Evolutionary conservation across 2,888 invertebrate genomes (phyloP).

Genomic region (Eudasyphora cyanicolor): DNA sequence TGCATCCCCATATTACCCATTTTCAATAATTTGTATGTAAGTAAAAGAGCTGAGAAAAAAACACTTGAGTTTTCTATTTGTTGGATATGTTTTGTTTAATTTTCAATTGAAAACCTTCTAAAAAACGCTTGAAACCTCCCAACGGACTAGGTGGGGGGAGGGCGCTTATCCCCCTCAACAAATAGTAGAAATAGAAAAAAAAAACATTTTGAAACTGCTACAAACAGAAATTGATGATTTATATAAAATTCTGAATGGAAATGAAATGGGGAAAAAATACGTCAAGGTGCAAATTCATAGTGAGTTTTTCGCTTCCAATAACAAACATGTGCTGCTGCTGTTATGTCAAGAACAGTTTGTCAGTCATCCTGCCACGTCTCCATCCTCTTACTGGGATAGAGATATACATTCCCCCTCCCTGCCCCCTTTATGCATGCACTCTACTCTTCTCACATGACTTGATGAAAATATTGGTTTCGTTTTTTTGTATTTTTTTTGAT

Average conservation of each 20-base stretch:
- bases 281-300: background rate
- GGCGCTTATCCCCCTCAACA: background rate
- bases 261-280: background rate
- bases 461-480: background rate
- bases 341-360: background rate
- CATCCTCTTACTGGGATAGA: too few species aligned
- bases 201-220: background rate
- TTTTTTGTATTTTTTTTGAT: too few species aligned
- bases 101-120: background rate
- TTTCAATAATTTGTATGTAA: conserved; percentile 1
- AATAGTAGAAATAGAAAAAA: background rate
- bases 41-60: conserved; percentile 1
- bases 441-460: background rate
- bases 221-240: conserved; percentile 1
- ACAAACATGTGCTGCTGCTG: background rate
- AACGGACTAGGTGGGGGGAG: background rate
- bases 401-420: too few species aligned
- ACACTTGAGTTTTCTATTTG: conserved; percentile 21
- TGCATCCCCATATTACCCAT: background rate
- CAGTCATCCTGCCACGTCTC: too few species aligned
- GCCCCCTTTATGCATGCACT: too few species aligned
- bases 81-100: too few species aligned
- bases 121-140: background rate
- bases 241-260: background rate
- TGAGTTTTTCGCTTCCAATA: background rate